Conservation (phyloP, 2,797 vertebrate genomes). For the Thamnophis elegans region DNA sequence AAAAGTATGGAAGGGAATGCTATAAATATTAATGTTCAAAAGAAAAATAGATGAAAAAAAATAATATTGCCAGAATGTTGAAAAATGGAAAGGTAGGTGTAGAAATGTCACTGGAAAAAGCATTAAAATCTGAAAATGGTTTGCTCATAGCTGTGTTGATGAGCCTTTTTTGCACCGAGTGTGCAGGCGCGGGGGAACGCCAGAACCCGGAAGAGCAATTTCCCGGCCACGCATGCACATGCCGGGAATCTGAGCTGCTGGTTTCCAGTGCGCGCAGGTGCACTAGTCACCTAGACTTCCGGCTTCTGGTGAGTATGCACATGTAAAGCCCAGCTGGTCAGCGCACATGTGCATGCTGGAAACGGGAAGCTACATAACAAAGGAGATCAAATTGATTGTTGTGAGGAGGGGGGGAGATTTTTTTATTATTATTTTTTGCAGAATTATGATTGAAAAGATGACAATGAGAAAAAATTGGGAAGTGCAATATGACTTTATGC, state of each 20-base stretch:
- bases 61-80: background rate
- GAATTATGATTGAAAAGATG: background rate
- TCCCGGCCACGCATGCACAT: too few species aligned
- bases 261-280: too few species aligned
- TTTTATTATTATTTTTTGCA: background rate
- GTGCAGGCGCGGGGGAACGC: too few species aligned
- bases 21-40: background rate
- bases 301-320: too few species aligned
- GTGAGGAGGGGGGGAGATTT: too few species aligned
- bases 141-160: background rate
- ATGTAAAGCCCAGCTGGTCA: too few species aligned
- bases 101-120: background rate
- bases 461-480: background rate
- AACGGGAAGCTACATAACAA: background rate
- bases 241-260: too few species aligned
- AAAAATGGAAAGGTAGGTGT: background rate
- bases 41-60: background rate
- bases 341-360: too few species aligned
- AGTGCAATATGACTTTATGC: background rate
- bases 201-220: too few species aligned
- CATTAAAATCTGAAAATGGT: background rate
- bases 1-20: background rate
- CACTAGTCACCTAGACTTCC: too few species aligned
- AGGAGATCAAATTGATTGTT: background rate
- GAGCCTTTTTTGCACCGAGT: too few species aligned